A percentile compares a stretch with the other conserved stretches of the same genome.
Evolutionary conservation across 2,113 vertebrate genomes (phyloP).

Genomic region (Fulica atra): DNA sequence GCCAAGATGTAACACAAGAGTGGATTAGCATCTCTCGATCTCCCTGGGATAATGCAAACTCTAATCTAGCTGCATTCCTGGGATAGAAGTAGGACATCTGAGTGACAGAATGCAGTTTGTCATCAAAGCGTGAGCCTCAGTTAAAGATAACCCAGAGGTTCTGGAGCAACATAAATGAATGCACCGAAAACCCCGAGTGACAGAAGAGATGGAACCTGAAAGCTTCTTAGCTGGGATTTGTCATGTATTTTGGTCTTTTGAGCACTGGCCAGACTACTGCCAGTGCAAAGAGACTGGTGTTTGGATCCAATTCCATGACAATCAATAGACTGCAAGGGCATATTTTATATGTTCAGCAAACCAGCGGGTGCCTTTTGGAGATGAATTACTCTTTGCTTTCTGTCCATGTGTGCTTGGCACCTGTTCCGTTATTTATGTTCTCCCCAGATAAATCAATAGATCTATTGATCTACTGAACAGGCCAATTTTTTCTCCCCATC

Average conservation of each 20-base stretch:
- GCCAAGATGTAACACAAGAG: slow-evolving; percentile 23
- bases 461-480: neutral
- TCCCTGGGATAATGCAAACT: slow-evolving; percentile 13
- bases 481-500: neutral
- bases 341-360: neutral
- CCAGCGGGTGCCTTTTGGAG: neutral
- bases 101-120: neutral
- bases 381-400: neutral
- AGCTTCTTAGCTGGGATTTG: neutral
- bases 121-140: neutral
- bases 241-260: neutral
- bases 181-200: neutral
- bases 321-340: neutral
- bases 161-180: neutral
- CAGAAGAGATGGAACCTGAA: neutral
- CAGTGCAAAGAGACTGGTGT: neutral
- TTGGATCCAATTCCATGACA: neutral
- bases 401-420: neutral
- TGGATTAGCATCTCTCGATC: neutral
- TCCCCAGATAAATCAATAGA: neutral
- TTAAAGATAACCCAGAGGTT: neutral
- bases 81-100: slow-evolving; percentile 1
- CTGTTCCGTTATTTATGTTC: neutral
- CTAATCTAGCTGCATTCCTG: slow-evolving; percentile 29
- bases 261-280: neutral